Percentiles rank a stretch among this genome's conserved stretches.
These are phyloP conservation scores for Troides oblongomaculatus DNA, from an alignment of 2,888 invertebrate species.

Conservation along the genomic window DNA sequence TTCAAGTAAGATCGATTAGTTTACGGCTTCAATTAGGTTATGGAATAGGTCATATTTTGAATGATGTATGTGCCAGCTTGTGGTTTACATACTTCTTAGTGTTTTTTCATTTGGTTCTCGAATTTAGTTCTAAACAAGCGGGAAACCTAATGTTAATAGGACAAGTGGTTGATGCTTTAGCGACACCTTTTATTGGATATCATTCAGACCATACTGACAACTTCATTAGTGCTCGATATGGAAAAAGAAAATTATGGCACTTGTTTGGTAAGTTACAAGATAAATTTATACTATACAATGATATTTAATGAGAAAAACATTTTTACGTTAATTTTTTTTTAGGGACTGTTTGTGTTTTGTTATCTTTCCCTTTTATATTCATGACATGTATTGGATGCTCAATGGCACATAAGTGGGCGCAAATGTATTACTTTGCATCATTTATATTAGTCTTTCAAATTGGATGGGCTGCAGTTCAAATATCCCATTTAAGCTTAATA, in stretches of 20 bases:
- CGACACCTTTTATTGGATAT: conserved; percentile 93
- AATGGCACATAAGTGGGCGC: conserved; percentile 82
- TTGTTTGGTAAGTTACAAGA: conserved; percentile 83
- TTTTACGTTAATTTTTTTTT: conserved; percentile 42
- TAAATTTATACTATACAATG: conserved; percentile 9
- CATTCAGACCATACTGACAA: conserved; percentile 88
- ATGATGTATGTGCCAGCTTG: conserved; percentile 95
- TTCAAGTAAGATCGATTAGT: conserved; percentile 68
- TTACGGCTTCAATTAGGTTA: conserved; percentile 79
- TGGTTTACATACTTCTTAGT: conserved; percentile 96
- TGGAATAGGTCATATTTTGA: conserved; percentile 91
- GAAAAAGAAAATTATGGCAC: conserved; percentile 94
- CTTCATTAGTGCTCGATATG: conserved; percentile 85
- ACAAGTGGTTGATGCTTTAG: conserved; percentile 91
- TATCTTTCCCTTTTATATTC: conserved; percentile 94
- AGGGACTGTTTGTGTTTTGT: conserved; percentile 87
- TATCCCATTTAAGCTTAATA: conserved; percentile 93
- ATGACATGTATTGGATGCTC: conserved; percentile 86
- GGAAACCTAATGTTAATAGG: conserved; percentile 87
- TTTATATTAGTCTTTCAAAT: conserved; percentile 93
- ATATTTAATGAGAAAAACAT: not conserved
- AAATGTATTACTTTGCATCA: conserved; percentile 86
- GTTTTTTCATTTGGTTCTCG: conserved; percentile 84
- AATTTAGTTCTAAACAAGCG: conserved; percentile 78
- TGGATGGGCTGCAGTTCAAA: conserved; percentile 95